These are phyloP conservation scores for Cinclus mexicanus DNA, from an alignment of 2,113 vertebrate species.

Conservation along the genomic window DNA sequence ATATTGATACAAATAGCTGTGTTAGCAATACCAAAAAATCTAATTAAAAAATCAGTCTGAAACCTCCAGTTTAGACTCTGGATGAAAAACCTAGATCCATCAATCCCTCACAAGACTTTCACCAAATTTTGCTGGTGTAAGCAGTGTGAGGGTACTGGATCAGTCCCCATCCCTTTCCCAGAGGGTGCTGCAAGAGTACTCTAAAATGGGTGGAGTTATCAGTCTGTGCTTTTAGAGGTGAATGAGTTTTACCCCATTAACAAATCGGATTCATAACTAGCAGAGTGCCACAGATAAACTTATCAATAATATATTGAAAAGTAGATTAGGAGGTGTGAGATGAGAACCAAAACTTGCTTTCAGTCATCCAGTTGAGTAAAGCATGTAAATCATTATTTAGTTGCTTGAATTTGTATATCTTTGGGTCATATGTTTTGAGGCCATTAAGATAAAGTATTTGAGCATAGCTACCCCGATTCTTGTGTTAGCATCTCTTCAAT, in stretches of 20 bases:
- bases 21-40: neutral
- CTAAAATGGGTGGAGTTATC: neutral
- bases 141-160: neutral
- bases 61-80: neutral
- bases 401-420: neutral
- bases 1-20: neutral
- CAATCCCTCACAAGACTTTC: neutral
- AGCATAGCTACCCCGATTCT: neutral
- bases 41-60: neutral
- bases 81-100: neutral
- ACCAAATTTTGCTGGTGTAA: neutral
- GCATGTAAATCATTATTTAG: neutral
- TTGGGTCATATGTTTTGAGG: neutral
- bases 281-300: neutral
- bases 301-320: neutral
- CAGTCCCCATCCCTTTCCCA: neutral
- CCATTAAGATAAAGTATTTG: neutral
- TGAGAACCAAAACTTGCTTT: neutral
- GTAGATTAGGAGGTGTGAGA: neutral
- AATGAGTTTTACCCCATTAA: neutral
- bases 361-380: neutral
- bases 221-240: neutral
- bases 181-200: neutral
- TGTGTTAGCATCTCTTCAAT: neutral
- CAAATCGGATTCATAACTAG: neutral